Conservation (phyloP, 1,140 invertebrate species). For the Kradibia gibbosae region DNA sequence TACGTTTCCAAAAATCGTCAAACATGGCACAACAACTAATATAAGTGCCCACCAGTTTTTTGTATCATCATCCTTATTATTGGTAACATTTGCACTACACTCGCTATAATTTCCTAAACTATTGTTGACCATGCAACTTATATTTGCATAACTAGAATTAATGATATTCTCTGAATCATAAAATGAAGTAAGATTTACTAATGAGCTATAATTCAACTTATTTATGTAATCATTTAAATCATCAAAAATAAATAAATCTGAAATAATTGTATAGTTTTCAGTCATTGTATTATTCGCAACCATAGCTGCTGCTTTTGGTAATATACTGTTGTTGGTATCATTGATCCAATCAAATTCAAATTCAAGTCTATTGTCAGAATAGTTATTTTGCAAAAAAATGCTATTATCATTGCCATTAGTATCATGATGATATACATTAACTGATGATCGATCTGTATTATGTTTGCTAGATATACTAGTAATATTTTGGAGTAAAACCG, state of each 20-base stretch:
- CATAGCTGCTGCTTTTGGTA: constrained; percentile 47
- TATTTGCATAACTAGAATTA: constrained; percentile 53
- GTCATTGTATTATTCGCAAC: constrained; percentile 47
- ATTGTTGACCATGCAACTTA: constrained; percentile 60
- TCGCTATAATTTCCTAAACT: constrained; percentile 72
- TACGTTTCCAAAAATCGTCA: constrained; percentile 97
- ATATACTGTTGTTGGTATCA: constrained; percentile 38
- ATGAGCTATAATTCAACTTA: constrained; percentile 65
- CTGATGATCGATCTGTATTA: constrained; percentile 22
- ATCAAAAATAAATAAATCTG: constrained; percentile 68
- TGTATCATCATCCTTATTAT: constrained; percentile 65
- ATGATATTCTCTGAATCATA: constrained; percentile 57
- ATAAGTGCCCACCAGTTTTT: constrained; percentile 90
- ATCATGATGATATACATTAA: constrained; percentile 44
- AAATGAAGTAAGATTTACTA: constrained; percentile 65
- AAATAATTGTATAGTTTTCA: constrained; percentile 67
- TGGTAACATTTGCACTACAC: constrained; percentile 59
- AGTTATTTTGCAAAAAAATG: constrained; percentile 19
- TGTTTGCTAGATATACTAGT: constrained; percentile 49
- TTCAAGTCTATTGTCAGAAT: constrained; percentile 27
- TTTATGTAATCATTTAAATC: constrained; percentile 69
- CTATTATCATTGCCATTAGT: constrained; percentile 9
- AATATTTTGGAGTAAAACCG: constrained; percentile 53
- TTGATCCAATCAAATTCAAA: constrained; percentile 57
- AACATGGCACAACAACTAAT: constrained; percentile 90